Evolutionary conservation across 1,140 invertebrate genomes (phyloP), one percentile per base, ranked within the genome.

Genomic region (Trachymyrmex cornetzi): DNA sequence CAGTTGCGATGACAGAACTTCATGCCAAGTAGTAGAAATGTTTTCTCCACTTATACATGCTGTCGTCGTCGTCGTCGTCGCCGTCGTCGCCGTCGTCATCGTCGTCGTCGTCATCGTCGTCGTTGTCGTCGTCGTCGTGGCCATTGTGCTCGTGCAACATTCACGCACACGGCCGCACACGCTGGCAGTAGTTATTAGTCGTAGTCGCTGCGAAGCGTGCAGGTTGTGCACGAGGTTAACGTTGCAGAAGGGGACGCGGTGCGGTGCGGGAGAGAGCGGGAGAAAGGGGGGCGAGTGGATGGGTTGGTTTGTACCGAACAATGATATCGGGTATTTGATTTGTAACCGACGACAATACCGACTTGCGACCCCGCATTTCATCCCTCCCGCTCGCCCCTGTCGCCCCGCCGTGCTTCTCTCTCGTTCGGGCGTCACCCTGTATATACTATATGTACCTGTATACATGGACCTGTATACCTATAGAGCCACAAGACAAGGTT

Each of bases 241-340:
- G 87, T 89, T 89, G 90, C 85, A 89, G 89, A 87, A 91, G 63
- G 89, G 87, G 74, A 66, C 44, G 87, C 53, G 87, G 75, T 34
- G 86, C 69, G 82, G 72, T 55, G 71, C 71, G 77, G 88, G 44
- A 84, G 74, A 75, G 85, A 77, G 69, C 14, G 67, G 77, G 72
- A 63, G 66, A 27, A 69, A 66, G n/a, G 34, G 53, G 55, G 67
- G 74, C 57, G 86, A 79, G 87, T 77, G 79, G 75, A 86, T 79
- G 86, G 87, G 85, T 88, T 88, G 89, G 90, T 87, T 90, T 85
- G 89, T 92, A 93, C 80, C 88, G 93, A 93, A 94, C 93, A 94
- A 94, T 93, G 93, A 94, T 94, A 94, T 94, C 92, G 93, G 92
- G 92, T 93, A 94, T 94, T 94, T 94, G 94, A 94, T 94, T 94